A percentile compares a stretch with the other conserved stretches of the same genome.
These are phyloP conservation scores for Morone chrysops DNA, from an alignment of 2,113 vertebrate genomes.

Conservation along the genomic window DNA sequence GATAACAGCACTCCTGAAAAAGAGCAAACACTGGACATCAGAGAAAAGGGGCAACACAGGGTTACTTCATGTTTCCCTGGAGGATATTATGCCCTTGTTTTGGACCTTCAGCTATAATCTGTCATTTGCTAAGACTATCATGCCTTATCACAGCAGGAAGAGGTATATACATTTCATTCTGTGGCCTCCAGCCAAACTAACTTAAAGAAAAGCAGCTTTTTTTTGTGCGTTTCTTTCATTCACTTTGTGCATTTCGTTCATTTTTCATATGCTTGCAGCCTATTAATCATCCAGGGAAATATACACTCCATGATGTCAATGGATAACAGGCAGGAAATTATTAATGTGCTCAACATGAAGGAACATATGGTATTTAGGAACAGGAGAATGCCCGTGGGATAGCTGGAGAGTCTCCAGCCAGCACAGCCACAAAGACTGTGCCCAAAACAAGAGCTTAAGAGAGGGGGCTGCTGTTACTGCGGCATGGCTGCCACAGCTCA, in stretches of 20 bases:
- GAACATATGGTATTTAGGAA: slow-evolving; percentile 80
- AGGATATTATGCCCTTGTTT: slow-evolving; percentile 45
- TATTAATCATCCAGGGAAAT: slow-evolving; percentile 75
- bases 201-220: slow-evolving; percentile 61
- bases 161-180: slow-evolving; percentile 70
- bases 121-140: slow-evolving; percentile 66
- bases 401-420: slow-evolving; percentile 49
- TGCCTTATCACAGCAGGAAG: slow-evolving; percentile 73
- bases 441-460: slow-evolving; percentile 78
- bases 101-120: slow-evolving; percentile 58
- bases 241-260: slow-evolving; percentile 51
- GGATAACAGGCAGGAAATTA: slow-evolving; percentile 73
- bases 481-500: slow-evolving; percentile 58
- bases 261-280: slow-evolving; percentile 66
- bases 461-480: slow-evolving; percentile 45
- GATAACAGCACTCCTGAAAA: slow-evolving; percentile 23
- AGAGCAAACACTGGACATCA: slow-evolving; percentile 33
- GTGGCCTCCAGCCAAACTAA: slow-evolving; percentile 69
- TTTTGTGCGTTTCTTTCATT: slow-evolving; percentile 29
- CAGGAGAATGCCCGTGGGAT: slow-evolving; percentile 73
- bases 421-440: slow-evolving; percentile 58
- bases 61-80: slow-evolving; percentile 43
- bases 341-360: slow-evolving; percentile 74
- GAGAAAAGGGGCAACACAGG: slow-evolving; percentile 37
- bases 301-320: slow-evolving; percentile 62